Evolutionary conservation across 2,888 invertebrate species (phyloP).

Genomic region (Diadegma fenestrale): DNA sequence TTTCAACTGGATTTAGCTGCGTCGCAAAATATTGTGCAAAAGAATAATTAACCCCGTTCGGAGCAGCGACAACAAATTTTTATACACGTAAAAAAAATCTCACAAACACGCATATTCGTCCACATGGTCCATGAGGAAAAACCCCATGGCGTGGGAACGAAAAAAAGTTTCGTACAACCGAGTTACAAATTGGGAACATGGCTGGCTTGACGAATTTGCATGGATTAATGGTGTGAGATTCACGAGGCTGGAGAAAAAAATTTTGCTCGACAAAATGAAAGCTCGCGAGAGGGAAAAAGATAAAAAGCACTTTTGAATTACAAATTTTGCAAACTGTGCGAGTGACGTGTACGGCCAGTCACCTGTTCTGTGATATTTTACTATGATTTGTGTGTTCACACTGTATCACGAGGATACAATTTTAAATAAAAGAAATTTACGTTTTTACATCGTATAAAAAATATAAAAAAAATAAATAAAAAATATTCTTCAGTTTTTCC

Average conservation of each 20-base stretch:
- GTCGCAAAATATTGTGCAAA: neutral
- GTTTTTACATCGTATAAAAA: neutral
- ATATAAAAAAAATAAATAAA: neutral
- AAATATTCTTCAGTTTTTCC: neutral
- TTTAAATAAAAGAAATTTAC: constrained; percentile 2
- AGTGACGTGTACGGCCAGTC: constrained; percentile 24
- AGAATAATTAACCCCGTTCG: neutral
- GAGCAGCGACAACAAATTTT: neutral
- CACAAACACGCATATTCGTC: neutral
- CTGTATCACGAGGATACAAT: neutral
- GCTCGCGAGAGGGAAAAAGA: neutral
- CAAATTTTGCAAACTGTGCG: constrained; percentile 55
- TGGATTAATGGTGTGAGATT: constrained; percentile 58
- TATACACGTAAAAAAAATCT: neutral
- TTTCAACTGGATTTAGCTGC: neutral
- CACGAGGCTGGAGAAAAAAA: constrained; percentile 54
- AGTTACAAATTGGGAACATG: constrained; percentile 57
- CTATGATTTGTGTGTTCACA: neutral
- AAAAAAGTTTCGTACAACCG: constrained; percentile 50
- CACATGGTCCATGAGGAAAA: neutral
- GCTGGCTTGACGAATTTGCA: constrained; percentile 56
- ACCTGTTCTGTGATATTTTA: constrained; percentile 1
- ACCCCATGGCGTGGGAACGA: neutral
- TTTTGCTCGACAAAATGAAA: constrained; percentile 38
- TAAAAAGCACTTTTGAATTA: constrained; percentile 42